Evolutionary conservation across 2,888 invertebrate genomes (phyloP).

Genomic region (Microplitis manilae): DNA sequence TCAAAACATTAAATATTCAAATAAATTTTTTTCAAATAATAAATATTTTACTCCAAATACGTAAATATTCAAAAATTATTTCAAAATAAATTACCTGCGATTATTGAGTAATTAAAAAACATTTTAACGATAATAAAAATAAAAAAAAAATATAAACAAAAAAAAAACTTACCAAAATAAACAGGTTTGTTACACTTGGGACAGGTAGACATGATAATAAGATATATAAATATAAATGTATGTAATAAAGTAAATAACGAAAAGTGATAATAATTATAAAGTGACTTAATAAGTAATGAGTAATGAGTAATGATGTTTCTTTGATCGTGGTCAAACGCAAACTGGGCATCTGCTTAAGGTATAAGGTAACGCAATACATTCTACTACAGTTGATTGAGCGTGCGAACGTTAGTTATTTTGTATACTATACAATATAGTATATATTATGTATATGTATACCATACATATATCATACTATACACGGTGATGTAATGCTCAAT

Average conservation of each 20-base stretch:
- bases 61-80: no score
- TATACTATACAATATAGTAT: conserved; percentile 34
- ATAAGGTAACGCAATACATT: conserved; percentile 65
- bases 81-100: neutral
- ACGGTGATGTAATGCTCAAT: no score
- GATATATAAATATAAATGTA: neutral
- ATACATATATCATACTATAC: neutral
- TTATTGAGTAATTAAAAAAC: neutral
- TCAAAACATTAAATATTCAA: no score
- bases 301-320: conserved; percentile 49
- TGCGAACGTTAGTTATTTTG: conserved; percentile 52
- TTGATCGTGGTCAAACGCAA: conserved; percentile 64
- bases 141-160: conserved; percentile 1
- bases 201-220: conserved; percentile 74
- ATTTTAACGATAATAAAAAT: neutral
- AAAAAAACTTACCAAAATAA: conserved; percentile 74
- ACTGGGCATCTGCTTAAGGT: conserved; percentile 59
- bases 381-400: conserved; percentile 62
- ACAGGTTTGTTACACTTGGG: conserved; percentile 77
- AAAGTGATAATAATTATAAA: conserved; percentile 39
- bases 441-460: conserved; percentile 2
- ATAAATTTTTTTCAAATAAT: no score
- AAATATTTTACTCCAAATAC: no score
- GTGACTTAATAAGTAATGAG: conserved; percentile 48
- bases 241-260: conserved; percentile 5